Evolutionary conservation across 2,797 vertebrate genomes (phyloP).

Genomic region (Schizothorax lantsangensis): DNA sequence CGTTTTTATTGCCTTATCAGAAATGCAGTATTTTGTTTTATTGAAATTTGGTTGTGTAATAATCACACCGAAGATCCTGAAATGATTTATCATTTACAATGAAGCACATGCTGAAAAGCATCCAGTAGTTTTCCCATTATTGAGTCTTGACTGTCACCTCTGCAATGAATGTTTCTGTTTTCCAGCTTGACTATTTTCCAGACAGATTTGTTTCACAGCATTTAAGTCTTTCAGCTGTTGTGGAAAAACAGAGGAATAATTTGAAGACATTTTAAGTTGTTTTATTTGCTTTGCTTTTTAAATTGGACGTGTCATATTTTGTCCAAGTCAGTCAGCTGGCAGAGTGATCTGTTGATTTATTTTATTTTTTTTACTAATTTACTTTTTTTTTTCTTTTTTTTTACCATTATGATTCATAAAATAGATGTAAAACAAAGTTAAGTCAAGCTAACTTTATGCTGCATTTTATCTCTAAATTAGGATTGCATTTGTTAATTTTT

Average conservation of each 20-base stretch:
- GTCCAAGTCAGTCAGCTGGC: slow-evolving; percentile 11
- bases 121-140: not conserved
- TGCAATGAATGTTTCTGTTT: not conserved
- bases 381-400: not conserved
- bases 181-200: not conserved
- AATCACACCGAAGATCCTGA: slow-evolving; percentile 24
- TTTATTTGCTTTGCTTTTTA: not conserved
- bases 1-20: slow-evolving; percentile 53
- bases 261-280: not conserved
- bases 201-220: not conserved
- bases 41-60: slow-evolving; percentile 17
- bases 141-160: not conserved
- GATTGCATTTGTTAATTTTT: not conserved
- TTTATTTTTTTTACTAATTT: slow-evolving; percentile 28
- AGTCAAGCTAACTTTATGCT: not conserved
- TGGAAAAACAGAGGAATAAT: not conserved
- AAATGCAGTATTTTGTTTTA: slow-evolving; percentile 34
- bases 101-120: not conserved
- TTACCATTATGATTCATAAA: not conserved
- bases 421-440: not conserved
- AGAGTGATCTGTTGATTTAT: not conserved
- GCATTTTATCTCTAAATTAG: slow-evolving; percentile 47
- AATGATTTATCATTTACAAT: not conserved
- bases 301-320: not conserved
- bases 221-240: not conserved